Percentiles rank a stretch among this genome's conserved stretches.
These are phyloP conservation scores for Diachasma alloeum DNA, from an alignment of 1,140 invertebrate genomes.

Conservation along the genomic window DNA sequence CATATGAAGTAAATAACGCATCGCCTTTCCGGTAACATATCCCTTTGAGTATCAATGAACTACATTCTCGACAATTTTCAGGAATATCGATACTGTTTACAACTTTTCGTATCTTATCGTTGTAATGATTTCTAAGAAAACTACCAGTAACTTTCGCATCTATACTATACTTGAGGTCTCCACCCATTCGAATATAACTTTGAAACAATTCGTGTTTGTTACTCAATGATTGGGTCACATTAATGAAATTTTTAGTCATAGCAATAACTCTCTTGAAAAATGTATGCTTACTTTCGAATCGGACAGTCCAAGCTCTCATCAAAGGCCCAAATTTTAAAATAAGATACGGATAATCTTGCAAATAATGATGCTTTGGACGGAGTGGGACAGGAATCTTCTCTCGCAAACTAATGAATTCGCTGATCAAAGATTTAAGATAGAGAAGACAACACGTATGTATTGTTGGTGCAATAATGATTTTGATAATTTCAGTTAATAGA, in stretches of 20 bases:
- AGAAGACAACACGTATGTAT: slow-evolving; percentile 32
- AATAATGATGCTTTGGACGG: slow-evolving; percentile 42
- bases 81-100: neutral
- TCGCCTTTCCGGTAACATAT: slow-evolving; percentile 31
- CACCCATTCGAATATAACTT: too few relatives aligned
- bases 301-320: slow-evolving; percentile 45
- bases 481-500: slow-evolving; percentile 27
- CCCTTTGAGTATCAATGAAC: slow-evolving; percentile 30
- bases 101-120: slow-evolving; percentile 20
- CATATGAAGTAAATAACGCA: slow-evolving; percentile 17
- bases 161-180: slow-evolving; percentile 19
- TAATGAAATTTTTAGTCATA: slow-evolving; percentile 40
- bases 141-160: slow-evolving; percentile 19
- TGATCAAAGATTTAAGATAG: slow-evolving; percentile 34
- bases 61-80: slow-evolving; percentile 26
- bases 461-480: slow-evolving; percentile 37
- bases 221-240: slow-evolving; percentile 36
- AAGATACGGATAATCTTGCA: slow-evolving; percentile 37
- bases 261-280: slow-evolving; percentile 44
- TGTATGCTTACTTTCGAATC: slow-evolving; percentile 47
- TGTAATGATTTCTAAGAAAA: slow-evolving; percentile 20
- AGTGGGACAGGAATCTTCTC: slow-evolving; percentile 27
- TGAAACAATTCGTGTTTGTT: slow-evolving; percentile 41
- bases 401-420: slow-evolving; percentile 34
- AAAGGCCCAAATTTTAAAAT: slow-evolving; percentile 42